Percentiles rank a stretch among this genome's conserved stretches.
phyloP scores from a whole-genome alignment of 2,113 vertebrate genomes.

The Mus pahari region DNA sequence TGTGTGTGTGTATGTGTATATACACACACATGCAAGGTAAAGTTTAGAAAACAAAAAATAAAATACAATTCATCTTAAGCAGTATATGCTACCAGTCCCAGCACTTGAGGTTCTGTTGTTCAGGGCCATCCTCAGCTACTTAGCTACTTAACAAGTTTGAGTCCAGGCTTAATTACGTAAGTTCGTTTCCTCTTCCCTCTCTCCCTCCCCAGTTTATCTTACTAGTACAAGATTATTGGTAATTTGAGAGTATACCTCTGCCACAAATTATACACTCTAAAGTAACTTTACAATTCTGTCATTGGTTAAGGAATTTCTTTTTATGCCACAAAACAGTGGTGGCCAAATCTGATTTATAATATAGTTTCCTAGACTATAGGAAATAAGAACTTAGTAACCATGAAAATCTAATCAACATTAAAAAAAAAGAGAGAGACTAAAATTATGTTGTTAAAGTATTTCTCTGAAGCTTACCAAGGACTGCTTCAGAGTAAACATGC shows the following conservation, averaged over 20 bases:
- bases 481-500: slow-evolving; percentile 13
- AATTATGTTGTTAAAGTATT: slow-evolving; percentile 14
- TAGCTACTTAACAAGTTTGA: neutral
- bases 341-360: neutral
- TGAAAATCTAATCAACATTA: slow-evolving; percentile 44
- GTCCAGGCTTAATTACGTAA: neutral
- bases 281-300: slow-evolving; percentile 50
- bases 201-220: neutral
- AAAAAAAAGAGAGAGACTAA: slow-evolving; percentile 49
- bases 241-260: slow-evolving; percentile 15
- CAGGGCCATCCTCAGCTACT: neutral
- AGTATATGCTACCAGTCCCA: neutral
- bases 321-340: neutral
- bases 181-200: neutral
- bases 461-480: neutral
- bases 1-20: too few species aligned
- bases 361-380: neutral
- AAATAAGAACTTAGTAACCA: neutral
- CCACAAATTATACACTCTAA: slow-evolving; percentile 33
- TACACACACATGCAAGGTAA: neutral
- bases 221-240: slow-evolving; percentile 6
- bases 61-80: neutral
- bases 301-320: neutral
- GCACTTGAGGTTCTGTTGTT: neutral
- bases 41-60: neutral